Evolutionary conservation across 2,888 invertebrate genomes (phyloP), one percentile per base, ranked within the genome.

Genomic region (Platypus cylindrus): DNA sequence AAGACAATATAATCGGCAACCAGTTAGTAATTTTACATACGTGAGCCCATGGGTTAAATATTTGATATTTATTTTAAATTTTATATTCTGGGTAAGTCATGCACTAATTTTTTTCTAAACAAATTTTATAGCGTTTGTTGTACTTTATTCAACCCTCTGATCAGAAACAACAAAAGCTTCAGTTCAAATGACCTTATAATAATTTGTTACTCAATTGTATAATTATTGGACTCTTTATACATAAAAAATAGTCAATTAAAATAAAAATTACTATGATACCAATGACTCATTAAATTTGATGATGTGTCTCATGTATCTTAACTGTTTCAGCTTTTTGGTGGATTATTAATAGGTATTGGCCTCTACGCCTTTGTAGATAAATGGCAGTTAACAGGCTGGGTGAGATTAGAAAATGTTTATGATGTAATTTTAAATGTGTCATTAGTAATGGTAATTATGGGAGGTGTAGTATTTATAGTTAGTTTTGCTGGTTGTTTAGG

Each of bases 401-500:
- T 89, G 22, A 78, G 82, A 66, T 63, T 84, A 47, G 84, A 87
- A 52, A 87, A 82, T 32, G 73, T 93, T 8, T 91, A 91, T 55
- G 91, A 93, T 63, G 74, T 91, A 23, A 77, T 86, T 45, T 66
- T 93, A 34, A 91, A 94, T 61, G 80, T 94, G 48, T 90, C 91
- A 15, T 67, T 94, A 38, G 77, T 93, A 34, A 78, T 93, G 63
- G 80, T 90, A n/a, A 73, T 91, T 37, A 76, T 86, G 38, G 91
- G 93, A 2, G 78, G 78, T 18, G 78, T 91, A 5, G 80, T 93
- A n/a, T 93, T 93, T 62, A 73, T 87, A 32, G 87, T 94, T 34
- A 90, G 90, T 59, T 93, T 91, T 60, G 84, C 89, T 13, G 93
- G 93, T 4, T 94, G 91, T 58, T 77, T 94, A 9, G 93, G 87